These are phyloP conservation scores for Cygnus buccinator DNA, from an alignment of 2,113 vertebrate genomes.

Conservation along the genomic window DNA sequence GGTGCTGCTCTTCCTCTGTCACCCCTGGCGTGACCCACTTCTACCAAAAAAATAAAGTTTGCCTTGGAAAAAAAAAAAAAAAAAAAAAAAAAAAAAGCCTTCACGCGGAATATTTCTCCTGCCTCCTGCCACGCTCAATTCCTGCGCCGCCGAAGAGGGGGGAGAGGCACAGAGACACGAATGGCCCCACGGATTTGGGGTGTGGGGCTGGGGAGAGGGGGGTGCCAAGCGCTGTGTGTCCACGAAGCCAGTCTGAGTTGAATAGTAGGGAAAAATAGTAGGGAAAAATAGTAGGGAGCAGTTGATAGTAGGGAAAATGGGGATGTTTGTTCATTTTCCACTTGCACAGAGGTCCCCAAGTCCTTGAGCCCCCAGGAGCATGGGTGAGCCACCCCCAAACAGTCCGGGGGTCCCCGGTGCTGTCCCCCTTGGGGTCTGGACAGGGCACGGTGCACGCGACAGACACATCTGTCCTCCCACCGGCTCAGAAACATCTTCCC, in stretches of 20 bases:
- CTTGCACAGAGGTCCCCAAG: not conserved
- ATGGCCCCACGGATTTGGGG: not conserved
- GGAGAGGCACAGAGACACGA: rapidly evolving
- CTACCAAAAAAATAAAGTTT: conserved; percentile 21
- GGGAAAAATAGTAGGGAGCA: too few relatives aligned
- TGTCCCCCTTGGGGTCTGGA: not conserved
- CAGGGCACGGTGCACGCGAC: rapidly evolving
- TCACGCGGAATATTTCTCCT: not conserved
- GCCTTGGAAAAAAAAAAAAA: not conserved
- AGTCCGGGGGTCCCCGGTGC: too few relatives aligned
- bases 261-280: too few relatives aligned
- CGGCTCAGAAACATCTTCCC: not conserved
- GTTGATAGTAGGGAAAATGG: not conserved
- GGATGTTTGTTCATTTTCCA: not conserved
- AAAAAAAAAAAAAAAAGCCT: not conserved
- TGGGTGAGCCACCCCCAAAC: not conserved
- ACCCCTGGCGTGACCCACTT: conserved; percentile 62
- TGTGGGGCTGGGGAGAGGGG: too few relatives aligned
- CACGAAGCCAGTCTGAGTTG: not conserved
- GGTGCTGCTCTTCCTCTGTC: conserved; percentile 45
- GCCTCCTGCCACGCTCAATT: not conserved
- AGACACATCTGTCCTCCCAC: not conserved
- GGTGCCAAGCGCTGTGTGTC: too few relatives aligned
- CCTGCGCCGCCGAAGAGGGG: not conserved
- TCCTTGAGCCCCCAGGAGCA: not conserved